Base-by-base conservation (phyloP, 2,888 invertebrate species). In the Synanthedon myopaeformis region DNA sequence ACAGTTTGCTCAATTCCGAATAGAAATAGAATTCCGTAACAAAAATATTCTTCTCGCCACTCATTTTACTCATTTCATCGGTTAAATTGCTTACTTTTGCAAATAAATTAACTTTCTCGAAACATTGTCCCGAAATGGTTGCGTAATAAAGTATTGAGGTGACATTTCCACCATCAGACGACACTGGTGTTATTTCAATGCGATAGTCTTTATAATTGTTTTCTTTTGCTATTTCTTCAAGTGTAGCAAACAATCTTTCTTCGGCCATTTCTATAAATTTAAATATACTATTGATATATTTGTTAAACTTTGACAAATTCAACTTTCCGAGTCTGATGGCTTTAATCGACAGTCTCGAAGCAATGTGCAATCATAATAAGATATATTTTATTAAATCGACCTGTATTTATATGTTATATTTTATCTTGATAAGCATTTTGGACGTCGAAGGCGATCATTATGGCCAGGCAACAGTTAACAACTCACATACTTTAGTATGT, bases 41-140 rank as follows among this genome's bases (percentile, higher is more conserved):
- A 41, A 54, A 58, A 28, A 55, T 17, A 3, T 11, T 54, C 8
- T 58, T 61, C 10, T 61, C 61, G 51, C 59, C 55, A 51, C 65
- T 57, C 0, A 52, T 58, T 28, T 55, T 45, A 4, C 82, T 63
- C 56, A 74, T 55, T 4, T 65, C 62, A n/a, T 72, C 70, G 1
- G 68, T 68, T 2, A 77, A 57, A 0, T 63, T 66, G 0, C 76
- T 76, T 0, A 79, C 69, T 63, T 81, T 80, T 0, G 65, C 74
- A 54, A 81, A 79, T 2, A 78, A 57, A 13, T 70, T 58, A 1
- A 76, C 52, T 0, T 60, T 58, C 3, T 61, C 52, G 5, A 61
- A 51, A 3, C 52, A 54, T n/a, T 63, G 58, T 6, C 54, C 53
- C 0, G 59, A 42, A 5, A 74, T 55, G 0, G 58, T 63, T 0